Evolutionary conservation across 2,797 vertebrate genomes (phyloP), one percentile per base, ranked within the genome.

Genomic region (Luscinia megarhynchos): DNA sequence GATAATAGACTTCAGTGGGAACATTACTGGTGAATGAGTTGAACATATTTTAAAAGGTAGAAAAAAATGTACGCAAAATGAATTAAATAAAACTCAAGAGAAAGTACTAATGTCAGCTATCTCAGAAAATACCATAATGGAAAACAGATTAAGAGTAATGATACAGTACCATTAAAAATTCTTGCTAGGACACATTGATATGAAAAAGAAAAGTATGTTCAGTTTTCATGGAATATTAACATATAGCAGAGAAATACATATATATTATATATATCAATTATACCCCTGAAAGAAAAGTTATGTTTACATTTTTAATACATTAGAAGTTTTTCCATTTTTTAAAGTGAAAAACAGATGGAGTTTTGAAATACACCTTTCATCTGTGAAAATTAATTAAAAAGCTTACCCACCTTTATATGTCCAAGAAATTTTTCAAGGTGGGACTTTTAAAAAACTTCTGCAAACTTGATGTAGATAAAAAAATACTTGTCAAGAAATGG

Each of bases 281-380:
- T 89, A 95, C 77, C 95, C 95, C 95, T 93, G 75, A 95, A 96
- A 97, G 96, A 74, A 96, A 98, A 96, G 84, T 78, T 95, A 93
- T 72, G 92, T 98, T 98, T 98, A 98, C 97, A 96, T 97, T 97
- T 97, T 89, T 94, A 90, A 92, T 95, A 93, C 94, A 81, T 96
- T 94, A 93, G 63, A 94, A 95, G 34, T 70, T 86, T 91, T 96
- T 89, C 76, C 83, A 59, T 90, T 94, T 95, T 94, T 73, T 94
- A 82, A 94, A 95, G 63, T 85, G 69, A 91, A 87, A 92, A 70
- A n/a, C 77, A 94, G 92, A 95, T 94, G 94, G 54, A 59, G 95
- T 89, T 96, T 94, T 96, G 84, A 96, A 90, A 94, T 54, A 91
- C 91, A 87, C 83, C 64, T 91, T 86, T 88, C 89, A 95, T 96